phyloP scores from a whole-genome alignment of 2,797 vertebrate species.

The Avahi laniger region DNA sequence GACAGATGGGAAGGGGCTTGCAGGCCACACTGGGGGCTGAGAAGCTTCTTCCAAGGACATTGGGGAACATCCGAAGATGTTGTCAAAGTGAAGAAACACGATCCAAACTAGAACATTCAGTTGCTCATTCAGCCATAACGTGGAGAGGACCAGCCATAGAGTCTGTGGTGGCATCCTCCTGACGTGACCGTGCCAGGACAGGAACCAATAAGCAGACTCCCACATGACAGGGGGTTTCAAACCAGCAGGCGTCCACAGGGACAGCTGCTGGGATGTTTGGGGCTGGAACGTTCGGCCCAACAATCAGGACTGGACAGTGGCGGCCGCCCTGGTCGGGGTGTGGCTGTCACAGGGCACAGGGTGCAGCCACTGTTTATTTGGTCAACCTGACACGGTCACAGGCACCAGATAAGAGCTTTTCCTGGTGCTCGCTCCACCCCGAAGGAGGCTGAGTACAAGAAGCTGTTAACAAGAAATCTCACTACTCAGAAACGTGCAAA shows the following conservation, averaged over 20 bases:
- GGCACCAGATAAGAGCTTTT: accelerated
- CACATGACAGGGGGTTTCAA: accelerated
- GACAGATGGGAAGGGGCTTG: background rate
- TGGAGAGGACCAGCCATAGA: accelerated
- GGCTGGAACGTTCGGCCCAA: background rate
- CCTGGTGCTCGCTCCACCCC: background rate
- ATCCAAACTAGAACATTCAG: background rate
- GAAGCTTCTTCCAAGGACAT: background rate
- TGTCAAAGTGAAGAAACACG: background rate
- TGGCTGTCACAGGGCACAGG: accelerated
- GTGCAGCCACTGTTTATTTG: accelerated
- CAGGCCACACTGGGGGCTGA: background rate
- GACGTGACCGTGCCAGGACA: accelerated
- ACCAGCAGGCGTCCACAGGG: background rate
- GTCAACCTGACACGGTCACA: background rate
- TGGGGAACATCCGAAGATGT: background rate
- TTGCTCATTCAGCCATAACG: background rate
- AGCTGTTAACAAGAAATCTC: background rate
- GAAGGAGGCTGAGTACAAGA: background rate
- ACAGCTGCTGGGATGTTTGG: background rate
- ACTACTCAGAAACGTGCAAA: background rate
- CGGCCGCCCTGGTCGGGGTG: accelerated
- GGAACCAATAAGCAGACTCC: background rate
- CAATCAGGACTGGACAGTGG: accelerated
- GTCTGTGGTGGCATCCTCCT: background rate